Base-by-base conservation (phyloP, 2,113 vertebrate genomes). In the Marmota flaviventris region DNA sequence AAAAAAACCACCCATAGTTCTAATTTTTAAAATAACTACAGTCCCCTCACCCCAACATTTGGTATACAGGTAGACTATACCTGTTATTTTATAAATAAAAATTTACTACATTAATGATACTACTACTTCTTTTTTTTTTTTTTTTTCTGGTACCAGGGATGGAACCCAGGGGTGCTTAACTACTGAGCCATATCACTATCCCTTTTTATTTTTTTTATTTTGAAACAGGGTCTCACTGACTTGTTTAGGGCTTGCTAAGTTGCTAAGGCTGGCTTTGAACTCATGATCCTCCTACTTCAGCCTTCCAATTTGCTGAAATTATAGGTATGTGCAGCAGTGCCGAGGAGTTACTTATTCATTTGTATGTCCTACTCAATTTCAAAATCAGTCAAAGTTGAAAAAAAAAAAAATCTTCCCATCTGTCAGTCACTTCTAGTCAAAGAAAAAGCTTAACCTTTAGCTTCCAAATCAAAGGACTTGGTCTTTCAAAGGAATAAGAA, bases 401-500 rank as follows among this genome's bases (percentile, higher is more conserved):
- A 53, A 51, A 48, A 39, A 39, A 51, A 76, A 89, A 82, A 73
- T 34, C 63, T 78, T 89, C 3, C 86, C 16, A 48, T 42, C 65
- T 90, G 20, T 27, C 24, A n/a, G 84, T 88, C 27, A 51, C 70
- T 89, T 37, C 24, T 42, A 29, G 12, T 34, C 27, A 51, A 94
- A 89, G 65, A 32, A 63, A 67, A 67, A 45, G 42, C 48, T 13
- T 53, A 9, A 11, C 14, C 14, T 17, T 72, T 45, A 82, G 63
- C 76, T 93, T 42, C 29, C 34, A 48, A 96, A 88, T 87, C 82
- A 87, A 84, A 93, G 81, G 39, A 77, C 75, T 70, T 76, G 24
- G 17, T 73, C 27, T 97, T 91, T 93, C 61, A 89, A 86, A 87
- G 25, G 42, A 22, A n/a, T 61, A 75, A 86, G 87, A 63, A 70